A percentile compares a stretch with the other conserved stretches of the same genome.
phyloP scores from a whole-genome alignment of 2,797 vertebrate species.

The Anguilla obscura region DNA sequence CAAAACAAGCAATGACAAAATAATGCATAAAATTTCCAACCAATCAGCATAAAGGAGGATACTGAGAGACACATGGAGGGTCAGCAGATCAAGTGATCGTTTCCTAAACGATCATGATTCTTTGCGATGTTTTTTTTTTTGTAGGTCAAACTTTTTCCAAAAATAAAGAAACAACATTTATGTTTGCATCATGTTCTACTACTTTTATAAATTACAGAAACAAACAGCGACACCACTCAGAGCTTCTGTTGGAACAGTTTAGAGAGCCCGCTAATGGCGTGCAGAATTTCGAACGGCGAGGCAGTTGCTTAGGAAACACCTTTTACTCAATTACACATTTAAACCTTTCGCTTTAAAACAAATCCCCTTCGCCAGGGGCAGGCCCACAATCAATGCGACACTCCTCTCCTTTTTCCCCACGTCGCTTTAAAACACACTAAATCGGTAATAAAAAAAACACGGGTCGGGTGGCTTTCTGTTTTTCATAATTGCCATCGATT shows the following conservation, averaged over 20 bases:
- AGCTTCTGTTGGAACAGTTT: not conserved
- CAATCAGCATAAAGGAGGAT: not conserved
- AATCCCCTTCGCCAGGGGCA: not conserved
- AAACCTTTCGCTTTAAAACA: slow-evolving; percentile 17
- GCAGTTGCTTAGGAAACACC: not conserved
- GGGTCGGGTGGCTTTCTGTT: not conserved
- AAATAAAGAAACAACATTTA: not conserved
- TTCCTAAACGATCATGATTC: not conserved
- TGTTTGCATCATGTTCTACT: not conserved
- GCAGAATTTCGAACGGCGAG: slow-evolving; percentile 1
- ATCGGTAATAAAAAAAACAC: not conserved
- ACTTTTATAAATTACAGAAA: not conserved
- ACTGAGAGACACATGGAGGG: not conserved
- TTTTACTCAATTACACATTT: slow-evolving; percentile 11
- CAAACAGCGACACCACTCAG: not conserved
- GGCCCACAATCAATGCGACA: not conserved
- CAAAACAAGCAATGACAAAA: not conserved
- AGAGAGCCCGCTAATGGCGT: not conserved
- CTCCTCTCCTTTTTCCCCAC: not conserved
- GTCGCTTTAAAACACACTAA: slow-evolving; percentile 11
- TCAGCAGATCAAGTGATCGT: not conserved
- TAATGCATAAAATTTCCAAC: not conserved
- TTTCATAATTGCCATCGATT: not conserved
- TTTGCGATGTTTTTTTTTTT: not conserved
- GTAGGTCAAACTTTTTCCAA: not conserved